These are phyloP conservation scores for Bursaphelenchus mucronatus DNA, from an alignment of 1,140 invertebrate genomes.

Conservation along the genomic window DNA sequence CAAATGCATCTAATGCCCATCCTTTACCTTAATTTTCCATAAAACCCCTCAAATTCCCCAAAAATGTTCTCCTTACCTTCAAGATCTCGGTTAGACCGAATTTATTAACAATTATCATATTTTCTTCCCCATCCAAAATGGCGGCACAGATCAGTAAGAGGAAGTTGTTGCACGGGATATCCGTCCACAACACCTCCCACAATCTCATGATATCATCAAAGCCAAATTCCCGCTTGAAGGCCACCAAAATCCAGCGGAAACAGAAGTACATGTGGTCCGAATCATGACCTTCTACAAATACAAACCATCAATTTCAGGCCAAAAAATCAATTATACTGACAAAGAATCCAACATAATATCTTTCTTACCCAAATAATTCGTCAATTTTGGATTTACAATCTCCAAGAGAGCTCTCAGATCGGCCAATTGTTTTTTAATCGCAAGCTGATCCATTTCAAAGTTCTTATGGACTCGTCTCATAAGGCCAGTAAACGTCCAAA, in stretches of 20 bases:
- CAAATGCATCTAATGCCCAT: slow-evolving; percentile 28
- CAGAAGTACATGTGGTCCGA: slow-evolving; percentile 98
- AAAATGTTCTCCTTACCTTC: slow-evolving; percentile 68
- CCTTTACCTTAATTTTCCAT: not conserved
- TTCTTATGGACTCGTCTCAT: slow-evolving; percentile 83
- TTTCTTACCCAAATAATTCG: slow-evolving; percentile 69
- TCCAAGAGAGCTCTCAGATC: slow-evolving; percentile 77
- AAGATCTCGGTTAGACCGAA: slow-evolving; percentile 93
- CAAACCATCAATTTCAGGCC: not conserved
- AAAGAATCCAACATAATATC: slow-evolving; percentile 21
- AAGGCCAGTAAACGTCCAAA: slow-evolving; percentile 99
- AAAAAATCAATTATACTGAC: slow-evolving; percentile 13
- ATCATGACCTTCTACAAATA: slow-evolving; percentile 71
- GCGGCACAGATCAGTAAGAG: slow-evolving; percentile 83
- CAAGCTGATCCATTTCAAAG: slow-evolving; percentile 94
- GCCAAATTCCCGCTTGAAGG: slow-evolving; percentile 69
- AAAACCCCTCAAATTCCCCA: not conserved
- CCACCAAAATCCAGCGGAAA: slow-evolving; percentile 75
- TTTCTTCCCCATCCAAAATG: slow-evolving; percentile 81
- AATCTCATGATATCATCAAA: slow-evolving; percentile 65
- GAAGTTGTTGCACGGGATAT: slow-evolving; percentile 68
- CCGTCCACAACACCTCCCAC: slow-evolving; percentile 65
- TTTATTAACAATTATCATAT: slow-evolving; percentile 77
- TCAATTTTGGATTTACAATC: slow-evolving; percentile 77
- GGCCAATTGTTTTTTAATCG: slow-evolving; percentile 85